Base-by-base conservation (phyloP, 2,888 invertebrate species). In the Tineola bisselliella region DNA sequence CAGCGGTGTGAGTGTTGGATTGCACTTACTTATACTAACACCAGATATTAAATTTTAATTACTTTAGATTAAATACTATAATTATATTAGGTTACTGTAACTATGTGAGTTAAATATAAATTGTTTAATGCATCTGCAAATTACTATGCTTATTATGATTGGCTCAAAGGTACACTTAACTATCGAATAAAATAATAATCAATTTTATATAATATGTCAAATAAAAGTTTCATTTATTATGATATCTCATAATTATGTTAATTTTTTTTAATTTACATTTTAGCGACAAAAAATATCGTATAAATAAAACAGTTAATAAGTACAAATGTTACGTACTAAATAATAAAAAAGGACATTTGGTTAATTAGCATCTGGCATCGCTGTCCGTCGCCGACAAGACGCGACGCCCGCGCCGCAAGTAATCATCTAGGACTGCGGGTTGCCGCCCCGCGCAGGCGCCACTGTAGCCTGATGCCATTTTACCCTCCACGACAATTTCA, bases 401-500 rank as follows among this genome's bases (percentile, higher is more conserved):
- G 56, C 56, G 56, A 11, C 56, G 56, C 56, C 56, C 25, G 56
- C 56, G 56, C 56, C 56, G 19, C 56, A 19, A 56, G 56, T 56
- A 56, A 56, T 56, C 56, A 56, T 56, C 56, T 17, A 48, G 48
- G 15, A 48, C 15, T 17, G 38, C 38, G 48, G 25, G 56, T 56
- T 30, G n/a, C 56, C 30, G 56, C 56, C 56, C 56, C 18, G 56
- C 56, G 56, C 56, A 19, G 56, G 56, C 56, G 56, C 56, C 56
- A 56, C 56, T 56, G 17, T 56, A 56, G 25, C 56, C 25, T 56
- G 4, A n/a, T 56, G 25, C 56, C 25, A 56, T 56, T 56, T 48
- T 48, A 48, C 48, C 48, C 48, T 48, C 48, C 15, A 48, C 48
- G 48, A 48, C 48, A 48, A 48, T 48, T 56, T 56, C 56, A 56